A percentile compares a stretch with the other conserved stretches of the same genome.
Evolutionary conservation across 2,113 vertebrate genomes (phyloP).

Genomic region (Tachycineta bicolor): DNA sequence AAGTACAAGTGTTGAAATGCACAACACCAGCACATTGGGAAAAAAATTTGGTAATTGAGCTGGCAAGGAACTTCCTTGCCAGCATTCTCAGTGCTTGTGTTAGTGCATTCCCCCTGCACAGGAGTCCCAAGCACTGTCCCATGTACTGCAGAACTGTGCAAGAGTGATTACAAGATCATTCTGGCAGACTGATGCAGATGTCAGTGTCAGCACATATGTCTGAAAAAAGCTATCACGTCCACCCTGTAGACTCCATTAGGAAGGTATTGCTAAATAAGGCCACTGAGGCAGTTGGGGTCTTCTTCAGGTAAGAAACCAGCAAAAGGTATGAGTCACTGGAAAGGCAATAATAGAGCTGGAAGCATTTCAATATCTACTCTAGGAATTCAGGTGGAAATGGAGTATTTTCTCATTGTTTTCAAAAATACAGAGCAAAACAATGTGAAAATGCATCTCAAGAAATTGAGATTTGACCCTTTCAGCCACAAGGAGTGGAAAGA

Average conservation of each 20-base stretch:
- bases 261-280: background rate
- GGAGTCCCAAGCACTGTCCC: background rate
- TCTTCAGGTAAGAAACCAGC: background rate
- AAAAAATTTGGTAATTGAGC: background rate
- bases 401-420: background rate
- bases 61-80: background rate
- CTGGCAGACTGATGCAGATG: background rate
- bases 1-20: background rate
- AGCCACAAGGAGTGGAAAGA: background rate
- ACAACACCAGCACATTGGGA: background rate
- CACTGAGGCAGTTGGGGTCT: background rate
- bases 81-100: background rate
- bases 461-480: background rate
- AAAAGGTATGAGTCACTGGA: background rate
- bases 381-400: background rate
- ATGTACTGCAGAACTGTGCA: background rate
- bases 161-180: rapidly evolving
- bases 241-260: background rate
- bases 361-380: background rate
- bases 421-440: background rate
- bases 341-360: background rate
- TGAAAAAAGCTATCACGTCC: background rate
- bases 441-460: background rate
- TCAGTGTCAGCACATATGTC: background rate
- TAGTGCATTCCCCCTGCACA: rapidly evolving